Evolutionary conservation across 2,797 vertebrate species (phyloP).

Genomic region (Lagocephalus sceleratus): DNA sequence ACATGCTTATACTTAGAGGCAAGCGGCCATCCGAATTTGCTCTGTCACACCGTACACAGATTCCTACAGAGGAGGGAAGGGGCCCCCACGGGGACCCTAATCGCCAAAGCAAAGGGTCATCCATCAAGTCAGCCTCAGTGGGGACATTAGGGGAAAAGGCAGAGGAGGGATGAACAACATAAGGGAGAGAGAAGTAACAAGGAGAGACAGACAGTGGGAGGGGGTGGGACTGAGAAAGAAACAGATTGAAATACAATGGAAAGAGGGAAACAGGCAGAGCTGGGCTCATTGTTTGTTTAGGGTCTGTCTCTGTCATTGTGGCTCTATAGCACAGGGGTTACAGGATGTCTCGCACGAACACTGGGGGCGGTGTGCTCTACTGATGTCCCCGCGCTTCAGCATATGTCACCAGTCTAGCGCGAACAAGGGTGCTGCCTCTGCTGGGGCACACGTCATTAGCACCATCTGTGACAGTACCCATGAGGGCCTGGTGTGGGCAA

Average conservation of each 20-base stretch:
- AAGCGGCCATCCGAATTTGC: conserved; percentile 62
- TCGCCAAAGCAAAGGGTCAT: conserved; percentile 72
- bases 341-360: conserved; percentile 53
- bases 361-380: conserved; percentile 53
- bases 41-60: conserved; percentile 57
- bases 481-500: conserved; percentile 59
- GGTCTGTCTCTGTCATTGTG: conserved; percentile 64
- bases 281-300: conserved; percentile 61
- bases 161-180: conserved; percentile 58
- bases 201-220: conserved; percentile 58
- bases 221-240: conserved; percentile 46
- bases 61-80: conserved; percentile 57
- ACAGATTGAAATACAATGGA: conserved; percentile 67
- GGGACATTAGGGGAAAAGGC: conserved; percentile 66
- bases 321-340: conserved; percentile 46
- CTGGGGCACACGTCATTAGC: conserved; percentile 72
- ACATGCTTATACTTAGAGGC: conserved; percentile 55
- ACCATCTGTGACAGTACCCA: conserved; percentile 77
- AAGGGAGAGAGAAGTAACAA: conserved; percentile 61
- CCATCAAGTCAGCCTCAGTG: conserved; percentile 68
- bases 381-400: conserved; percentile 68
- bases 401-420: conserved; percentile 76
- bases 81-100: conserved; percentile 68
- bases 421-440: conserved; percentile 64
- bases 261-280: conserved; percentile 48